Evolutionary conservation across 92 coral and sea anemone genomes (phyloP), one percentile per base, ranked within the genome.

Genomic region (Zoanthus solanderi): DNA sequence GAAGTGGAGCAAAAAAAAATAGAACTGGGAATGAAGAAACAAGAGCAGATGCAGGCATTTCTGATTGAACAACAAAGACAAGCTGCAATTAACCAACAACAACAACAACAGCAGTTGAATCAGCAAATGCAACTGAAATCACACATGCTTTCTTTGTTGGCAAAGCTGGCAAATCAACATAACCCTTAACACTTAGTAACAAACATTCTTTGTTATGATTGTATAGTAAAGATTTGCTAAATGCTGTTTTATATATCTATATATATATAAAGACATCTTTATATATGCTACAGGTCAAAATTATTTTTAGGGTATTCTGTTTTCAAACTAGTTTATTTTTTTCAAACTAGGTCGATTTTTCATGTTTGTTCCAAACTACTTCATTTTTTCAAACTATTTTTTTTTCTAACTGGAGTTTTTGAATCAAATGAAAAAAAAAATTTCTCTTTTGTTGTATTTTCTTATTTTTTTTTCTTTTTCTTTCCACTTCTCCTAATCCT

Each of bases 1-100:
- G 78, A 67, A 83, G 34, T 83, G 77, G 77, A 83, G 87, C 87
- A 83, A 67, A 83, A 83, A 66, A 67, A 71, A 29, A 34, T 67
- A 83, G 87, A 84, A 45, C 65, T 66, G 14, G 75, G 63, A 34
- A 37, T 65, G 76, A 82, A 82, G 75, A 82, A 42, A 65, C 86
- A 82, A 34, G 86, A 82, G 23, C 86, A 82, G 34, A 65, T 82
- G 75, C 29, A 65, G 60, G 18, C 76, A 23, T 82, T 30, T 32
- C 75, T 82, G 72, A 28, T 82, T 65, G 75, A 82, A 82, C 86
- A 82, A 15, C 75, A 82, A 63, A 61, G 85, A 16, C 75, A 80
- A 61, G 85, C 85, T 57, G 71, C 85, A 78, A 78, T 60, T 60
- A 60, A 60, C 67, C 61, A 54, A 54, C 61, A 54, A 54, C 81